A percentile compares a stretch with the other conserved stretches of the same genome.
Conservation (phyloP, 2,888 invertebrate species). For the Himalopsyche japonica region DNA sequence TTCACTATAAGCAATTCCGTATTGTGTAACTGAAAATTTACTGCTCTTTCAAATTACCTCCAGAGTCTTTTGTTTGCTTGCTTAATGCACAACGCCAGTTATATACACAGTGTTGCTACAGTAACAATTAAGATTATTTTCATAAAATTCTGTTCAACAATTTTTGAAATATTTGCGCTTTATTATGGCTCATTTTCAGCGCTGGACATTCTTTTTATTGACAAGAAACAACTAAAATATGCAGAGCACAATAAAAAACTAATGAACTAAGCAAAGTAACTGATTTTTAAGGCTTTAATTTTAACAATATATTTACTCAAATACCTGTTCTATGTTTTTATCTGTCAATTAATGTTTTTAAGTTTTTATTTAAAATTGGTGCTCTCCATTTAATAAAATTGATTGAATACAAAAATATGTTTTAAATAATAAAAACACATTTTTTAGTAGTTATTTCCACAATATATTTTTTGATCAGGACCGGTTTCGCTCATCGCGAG, state of each 20-base stretch:
- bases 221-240: background rate
- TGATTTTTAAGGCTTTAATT: too few species aligned
- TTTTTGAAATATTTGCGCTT: background rate
- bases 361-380: too few species aligned
- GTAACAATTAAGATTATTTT: background rate
- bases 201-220: background rate
- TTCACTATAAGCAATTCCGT: slow-evolving; percentile 18
- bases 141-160: background rate
- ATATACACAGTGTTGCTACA: background rate
- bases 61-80: slow-evolving; percentile 15
- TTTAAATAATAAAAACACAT: too few species aligned
- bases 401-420: too few species aligned
- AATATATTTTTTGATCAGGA: too few species aligned
- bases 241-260: background rate
- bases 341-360: too few species aligned
- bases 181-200: background rate
- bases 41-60: slow-evolving; percentile 21
- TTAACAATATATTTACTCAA: too few species aligned
- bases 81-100: slow-evolving; percentile 11
- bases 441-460: too few species aligned
- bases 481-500: too few species aligned
- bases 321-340: too few species aligned
- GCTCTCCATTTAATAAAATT: too few species aligned
- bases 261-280: too few species aligned
- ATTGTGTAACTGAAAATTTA: slow-evolving; percentile 25